A percentile compares a stretch with the other conserved stretches of the same genome.
These are phyloP conservation scores for Lytechinus variegatus DNA, from an alignment of 35 echinoderm and acorn worm species.

Conservation along the genomic window DNA sequence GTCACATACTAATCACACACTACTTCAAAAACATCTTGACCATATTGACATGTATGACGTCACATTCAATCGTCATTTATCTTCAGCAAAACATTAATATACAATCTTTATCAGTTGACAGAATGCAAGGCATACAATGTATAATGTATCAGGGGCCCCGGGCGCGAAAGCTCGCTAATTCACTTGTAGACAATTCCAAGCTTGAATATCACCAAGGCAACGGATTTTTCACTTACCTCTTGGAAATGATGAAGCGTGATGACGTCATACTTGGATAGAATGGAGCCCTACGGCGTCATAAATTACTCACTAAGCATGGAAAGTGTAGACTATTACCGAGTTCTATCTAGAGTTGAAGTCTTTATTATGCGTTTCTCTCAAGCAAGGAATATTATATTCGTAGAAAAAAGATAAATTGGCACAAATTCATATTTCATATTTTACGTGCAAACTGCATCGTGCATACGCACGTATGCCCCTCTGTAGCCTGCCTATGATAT, in stretches of 20 bases:
- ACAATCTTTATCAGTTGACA: not conserved
- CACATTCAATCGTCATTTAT: not conserved
- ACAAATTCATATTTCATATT: too few species aligned
- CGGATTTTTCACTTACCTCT: constrained; percentile 17
- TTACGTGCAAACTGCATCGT: too few species aligned
- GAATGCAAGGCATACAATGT: not conserved
- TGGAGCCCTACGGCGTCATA: not conserved
- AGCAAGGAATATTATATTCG: not conserved
- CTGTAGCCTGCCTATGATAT: too few species aligned
- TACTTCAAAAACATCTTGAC: not conserved
- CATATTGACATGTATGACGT: not conserved
- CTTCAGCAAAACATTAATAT: not conserved
- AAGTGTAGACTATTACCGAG: not conserved
- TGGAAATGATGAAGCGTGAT: not conserved
- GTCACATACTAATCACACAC: not conserved
- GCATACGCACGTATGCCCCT: too few species aligned
- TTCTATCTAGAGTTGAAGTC: not conserved
- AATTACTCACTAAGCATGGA: not conserved
- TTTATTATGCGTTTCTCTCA: not conserved
- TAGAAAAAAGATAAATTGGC: not conserved
- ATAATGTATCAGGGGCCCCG: not conserved
- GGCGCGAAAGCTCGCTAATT: not conserved
- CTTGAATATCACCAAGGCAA: not conserved
- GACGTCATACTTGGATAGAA: not conserved
- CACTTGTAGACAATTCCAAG: constrained; percentile 11